phyloP scores from a whole-genome alignment of 1,140 invertebrate species.

The Magallana gigas region DNA sequence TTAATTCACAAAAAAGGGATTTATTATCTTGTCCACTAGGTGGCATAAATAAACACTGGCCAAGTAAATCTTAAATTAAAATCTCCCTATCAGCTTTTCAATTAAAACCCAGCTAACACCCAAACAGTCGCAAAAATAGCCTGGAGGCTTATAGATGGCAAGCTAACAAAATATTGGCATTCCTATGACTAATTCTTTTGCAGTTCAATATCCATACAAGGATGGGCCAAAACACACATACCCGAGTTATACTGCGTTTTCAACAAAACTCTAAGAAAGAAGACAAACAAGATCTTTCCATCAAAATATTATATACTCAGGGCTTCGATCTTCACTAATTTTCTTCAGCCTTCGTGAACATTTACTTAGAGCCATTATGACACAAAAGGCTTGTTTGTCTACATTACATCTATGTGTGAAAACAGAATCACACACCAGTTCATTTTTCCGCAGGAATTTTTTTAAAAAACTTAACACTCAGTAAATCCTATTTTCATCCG shows the following conservation, averaged over 20 bases:
- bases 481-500: too few relatives aligned
- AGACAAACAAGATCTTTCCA: neutral
- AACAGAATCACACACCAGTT: too few relatives aligned
- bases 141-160: neutral
- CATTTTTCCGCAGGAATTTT: too few relatives aligned
- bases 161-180: constrained; percentile 34
- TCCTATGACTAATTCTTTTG: constrained; percentile 26
- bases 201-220: constrained; percentile 28
- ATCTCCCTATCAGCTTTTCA: constrained; percentile 1
- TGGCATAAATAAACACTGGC: constrained; percentile 21
- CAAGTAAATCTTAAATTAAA: constrained; percentile 27
- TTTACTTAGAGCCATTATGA: neutral
- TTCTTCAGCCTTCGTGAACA: neutral
- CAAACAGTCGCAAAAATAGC: constrained; percentile 10
- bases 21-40: constrained; percentile 12
- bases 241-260: neutral
- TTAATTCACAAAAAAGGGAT: neutral
- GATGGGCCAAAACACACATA: neutral
- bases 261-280: neutral
- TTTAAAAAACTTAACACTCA: too few relatives aligned
- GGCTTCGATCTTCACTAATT: too few relatives aligned
- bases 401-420: too few relatives aligned
- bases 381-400: too few relatives aligned
- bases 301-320: neutral
- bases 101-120: constrained; percentile 27